phyloP scores from a whole-genome alignment of 2,797 vertebrate genomes.

The Prionace glauca region DNA sequence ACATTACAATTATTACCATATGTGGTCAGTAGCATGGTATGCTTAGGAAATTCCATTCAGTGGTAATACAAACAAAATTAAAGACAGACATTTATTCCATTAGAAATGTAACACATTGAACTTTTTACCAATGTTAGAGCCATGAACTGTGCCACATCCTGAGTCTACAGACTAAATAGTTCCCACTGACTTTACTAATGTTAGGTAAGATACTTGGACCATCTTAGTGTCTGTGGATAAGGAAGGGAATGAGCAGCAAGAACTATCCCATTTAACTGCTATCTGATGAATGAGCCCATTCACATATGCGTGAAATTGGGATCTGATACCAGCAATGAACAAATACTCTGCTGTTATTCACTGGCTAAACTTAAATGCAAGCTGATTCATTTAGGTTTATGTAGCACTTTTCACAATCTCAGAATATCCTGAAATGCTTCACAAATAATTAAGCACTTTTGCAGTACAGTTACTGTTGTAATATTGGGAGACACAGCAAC shows the following conservation, averaged over 20 bases:
- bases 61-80: not conserved
- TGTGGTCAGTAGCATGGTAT: not conserved
- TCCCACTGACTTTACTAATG: not conserved
- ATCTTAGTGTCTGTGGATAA: not conserved
- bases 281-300: not conserved
- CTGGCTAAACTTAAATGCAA: not conserved
- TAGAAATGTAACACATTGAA: not conserved
- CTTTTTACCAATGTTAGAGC: not conserved
- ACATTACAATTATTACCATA: not conserved
- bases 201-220: not conserved
- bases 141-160: not conserved
- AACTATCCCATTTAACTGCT: not conserved
- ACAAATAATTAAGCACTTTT: not conserved
- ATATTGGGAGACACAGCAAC: not conserved
- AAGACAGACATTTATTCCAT: not conserved
- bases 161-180: not conserved
- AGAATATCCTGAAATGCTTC: not conserved
- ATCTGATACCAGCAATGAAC: not conserved
- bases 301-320: not conserved
- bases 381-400: not conserved
- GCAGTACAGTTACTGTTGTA: not conserved
- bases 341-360: not conserved
- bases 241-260: not conserved
- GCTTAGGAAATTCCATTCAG: conserved; percentile 20
- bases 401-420: not conserved